Evolutionary conservation across 2,797 vertebrate species (phyloP).

Genomic region (Chelon auratus): DNA sequence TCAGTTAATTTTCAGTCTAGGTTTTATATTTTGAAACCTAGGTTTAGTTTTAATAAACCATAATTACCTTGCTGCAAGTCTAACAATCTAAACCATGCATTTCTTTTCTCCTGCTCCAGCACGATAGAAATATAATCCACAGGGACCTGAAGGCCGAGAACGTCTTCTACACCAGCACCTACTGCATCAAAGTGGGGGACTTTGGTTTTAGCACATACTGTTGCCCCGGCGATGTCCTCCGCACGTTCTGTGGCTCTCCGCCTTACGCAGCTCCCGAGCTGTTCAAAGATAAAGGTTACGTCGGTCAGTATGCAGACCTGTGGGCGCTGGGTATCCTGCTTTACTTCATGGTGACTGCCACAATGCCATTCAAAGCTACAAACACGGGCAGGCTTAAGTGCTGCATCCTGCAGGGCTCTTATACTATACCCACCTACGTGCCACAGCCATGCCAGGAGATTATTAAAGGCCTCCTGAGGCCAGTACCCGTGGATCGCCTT

Average conservation of each 20-base stretch:
- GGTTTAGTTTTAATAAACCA: too few species aligned
- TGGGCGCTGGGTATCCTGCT: conserved; percentile 85
- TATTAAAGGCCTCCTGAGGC: conserved; percentile 77
- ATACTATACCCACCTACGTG: conserved; percentile 73
- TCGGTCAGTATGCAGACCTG: conserved; percentile 74
- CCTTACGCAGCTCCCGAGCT: conserved; percentile 85
- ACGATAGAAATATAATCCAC: conserved; percentile 84
- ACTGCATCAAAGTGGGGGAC: conserved; percentile 84
- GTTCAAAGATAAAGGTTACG: conserved; percentile 76
- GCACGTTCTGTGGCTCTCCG: conserved; percentile 83
- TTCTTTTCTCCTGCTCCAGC: conserved; percentile 68
- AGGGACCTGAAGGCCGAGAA: conserved; percentile 86
- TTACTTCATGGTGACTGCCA: conserved; percentile 82
- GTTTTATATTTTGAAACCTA: too few species aligned
- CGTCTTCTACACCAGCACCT: conserved; percentile 80
- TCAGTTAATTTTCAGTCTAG: too few species aligned
- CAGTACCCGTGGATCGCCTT: conserved; percentile 72
- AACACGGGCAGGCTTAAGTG: conserved; percentile 70
- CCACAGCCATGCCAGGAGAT: conserved; percentile 71
- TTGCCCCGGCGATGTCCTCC: conserved; percentile 65
- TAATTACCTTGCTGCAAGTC: too few species aligned
- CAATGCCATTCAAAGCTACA: conserved; percentile 78
- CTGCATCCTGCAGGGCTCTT: conserved; percentile 81
- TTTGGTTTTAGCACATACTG: conserved; percentile 83
- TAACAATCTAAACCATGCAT: conserved; percentile 1